Percentiles rank a stretch among this genome's conserved stretches.
These are phyloP conservation scores for Serilophus lunatus DNA, from an alignment of 2,113 vertebrate genomes.

Conservation along the genomic window DNA sequence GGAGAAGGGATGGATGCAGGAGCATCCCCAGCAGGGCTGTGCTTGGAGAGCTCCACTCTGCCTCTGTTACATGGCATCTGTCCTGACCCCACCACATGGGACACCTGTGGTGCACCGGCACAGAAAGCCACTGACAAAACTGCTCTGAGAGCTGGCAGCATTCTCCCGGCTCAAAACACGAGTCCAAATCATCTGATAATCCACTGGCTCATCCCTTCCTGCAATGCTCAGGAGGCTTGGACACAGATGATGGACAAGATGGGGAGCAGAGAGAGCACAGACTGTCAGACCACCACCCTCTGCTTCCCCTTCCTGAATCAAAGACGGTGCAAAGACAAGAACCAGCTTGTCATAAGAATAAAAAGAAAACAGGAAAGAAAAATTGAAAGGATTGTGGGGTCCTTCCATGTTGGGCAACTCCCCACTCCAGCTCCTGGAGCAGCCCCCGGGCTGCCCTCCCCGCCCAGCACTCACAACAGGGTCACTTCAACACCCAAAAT, in stretches of 20 bases:
- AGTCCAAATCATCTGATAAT: background rate
- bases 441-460: rapidly evolving
- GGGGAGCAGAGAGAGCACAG: background rate
- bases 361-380: background rate
- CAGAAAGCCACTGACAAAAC: background rate
- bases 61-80: background rate
- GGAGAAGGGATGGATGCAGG: background rate
- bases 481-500: background rate
- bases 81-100: background rate
- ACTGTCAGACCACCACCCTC: background rate
- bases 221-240: rapidly evolving
- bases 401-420: background rate
- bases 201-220: background rate
- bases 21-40: background rate
- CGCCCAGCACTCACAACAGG: rapidly evolving
- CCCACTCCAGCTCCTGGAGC: background rate
- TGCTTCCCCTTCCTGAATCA: rapidly evolving
- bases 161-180: background rate
- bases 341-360: background rate
- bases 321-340: background rate
- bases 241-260: background rate
- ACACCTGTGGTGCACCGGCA: rapidly evolving
- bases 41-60: background rate
- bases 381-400: background rate
- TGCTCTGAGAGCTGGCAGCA: background rate